Percentiles rank a stretch among this genome's conserved stretches.
Evolutionary conservation across 2,113 vertebrate genomes (phyloP).

Genomic region (Crotalus viridis): DNA sequence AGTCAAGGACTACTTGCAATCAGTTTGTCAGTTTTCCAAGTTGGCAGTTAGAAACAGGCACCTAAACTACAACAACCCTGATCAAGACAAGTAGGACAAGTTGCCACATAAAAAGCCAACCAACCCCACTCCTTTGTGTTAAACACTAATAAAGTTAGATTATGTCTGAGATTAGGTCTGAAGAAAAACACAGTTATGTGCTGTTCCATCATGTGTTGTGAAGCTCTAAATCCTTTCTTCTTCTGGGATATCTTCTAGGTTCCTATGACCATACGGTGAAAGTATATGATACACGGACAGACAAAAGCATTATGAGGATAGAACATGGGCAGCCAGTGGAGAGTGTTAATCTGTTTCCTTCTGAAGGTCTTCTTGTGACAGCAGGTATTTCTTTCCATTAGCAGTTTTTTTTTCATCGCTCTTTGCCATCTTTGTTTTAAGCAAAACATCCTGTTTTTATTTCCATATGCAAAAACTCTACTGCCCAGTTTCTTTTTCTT

Average conservation of each 20-base stretch:
- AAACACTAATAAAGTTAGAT: background rate
- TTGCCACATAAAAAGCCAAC: background rate
- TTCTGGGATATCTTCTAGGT: conserved; percentile 68
- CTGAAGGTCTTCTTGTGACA: conserved; percentile 91
- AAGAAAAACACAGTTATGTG: background rate
- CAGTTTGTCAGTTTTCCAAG: background rate
- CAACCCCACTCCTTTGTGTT: background rate
- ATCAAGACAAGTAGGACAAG: background rate
- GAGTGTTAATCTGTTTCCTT: conserved; percentile 91
- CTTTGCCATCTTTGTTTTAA: background rate
- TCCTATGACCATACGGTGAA: conserved; percentile 96
- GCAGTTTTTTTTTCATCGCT: background rate
- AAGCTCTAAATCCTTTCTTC: background rate
- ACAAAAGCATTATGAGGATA: conserved; percentile 85
- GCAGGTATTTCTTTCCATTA: conserved; percentile 75
- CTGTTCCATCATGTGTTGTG: background rate
- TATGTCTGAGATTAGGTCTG: background rate
- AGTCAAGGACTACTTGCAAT: background rate
- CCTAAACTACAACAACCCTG: background rate
- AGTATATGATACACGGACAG: conserved; percentile 86
- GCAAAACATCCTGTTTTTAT: background rate
- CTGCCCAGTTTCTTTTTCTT: background rate
- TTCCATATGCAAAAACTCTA: background rate
- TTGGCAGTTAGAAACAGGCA: background rate
- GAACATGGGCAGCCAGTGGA: conserved; percentile 95